Percentiles rank a stretch among this genome's conserved stretches.
Evolutionary conservation across 1,140 invertebrate genomes (phyloP).

Genomic region (Pogonomyrmex californicus): DNA sequence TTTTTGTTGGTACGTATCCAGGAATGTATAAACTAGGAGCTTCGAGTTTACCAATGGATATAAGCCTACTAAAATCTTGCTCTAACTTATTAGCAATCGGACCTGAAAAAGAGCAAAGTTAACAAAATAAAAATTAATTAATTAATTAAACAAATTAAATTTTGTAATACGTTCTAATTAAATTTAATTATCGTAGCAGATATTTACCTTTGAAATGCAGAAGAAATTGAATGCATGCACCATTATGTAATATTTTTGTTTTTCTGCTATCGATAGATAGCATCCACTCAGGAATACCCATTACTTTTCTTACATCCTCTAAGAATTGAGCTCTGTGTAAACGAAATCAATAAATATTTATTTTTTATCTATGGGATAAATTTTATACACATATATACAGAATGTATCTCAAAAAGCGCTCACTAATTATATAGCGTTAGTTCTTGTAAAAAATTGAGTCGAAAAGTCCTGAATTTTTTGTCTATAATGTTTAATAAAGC

Average conservation of each 20-base stretch:
- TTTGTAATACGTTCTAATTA: background rate
- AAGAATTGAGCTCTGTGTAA: conserved; percentile 93
- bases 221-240: conserved; percentile 95
- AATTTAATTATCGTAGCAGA: background rate
- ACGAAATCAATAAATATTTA: conserved; percentile 16
- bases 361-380: background rate
- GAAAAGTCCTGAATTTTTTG: too few species aligned
- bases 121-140: conserved; percentile 54
- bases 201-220: conserved; percentile 93
- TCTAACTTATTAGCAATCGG: conserved; percentile 92
- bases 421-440: too few species aligned
- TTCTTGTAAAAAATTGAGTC: too few species aligned
- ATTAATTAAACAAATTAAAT: background rate
- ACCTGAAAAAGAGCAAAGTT: conserved; percentile 82
- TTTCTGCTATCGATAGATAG: conserved; percentile 93
- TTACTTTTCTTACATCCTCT: conserved; percentile 92
- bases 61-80: conserved; percentile 91
- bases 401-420: too few species aligned
- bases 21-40: conserved; percentile 93
- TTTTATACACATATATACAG: background rate
- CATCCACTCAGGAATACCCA: conserved; percentile 97
- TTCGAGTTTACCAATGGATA: conserved; percentile 91
- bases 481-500: too few species aligned
- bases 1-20: conserved; percentile 91
- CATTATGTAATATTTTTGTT: conserved; percentile 92